Conservation (phyloP, 2,113 vertebrate genomes). For the Shinisaurus crocodilurus region DNA sequence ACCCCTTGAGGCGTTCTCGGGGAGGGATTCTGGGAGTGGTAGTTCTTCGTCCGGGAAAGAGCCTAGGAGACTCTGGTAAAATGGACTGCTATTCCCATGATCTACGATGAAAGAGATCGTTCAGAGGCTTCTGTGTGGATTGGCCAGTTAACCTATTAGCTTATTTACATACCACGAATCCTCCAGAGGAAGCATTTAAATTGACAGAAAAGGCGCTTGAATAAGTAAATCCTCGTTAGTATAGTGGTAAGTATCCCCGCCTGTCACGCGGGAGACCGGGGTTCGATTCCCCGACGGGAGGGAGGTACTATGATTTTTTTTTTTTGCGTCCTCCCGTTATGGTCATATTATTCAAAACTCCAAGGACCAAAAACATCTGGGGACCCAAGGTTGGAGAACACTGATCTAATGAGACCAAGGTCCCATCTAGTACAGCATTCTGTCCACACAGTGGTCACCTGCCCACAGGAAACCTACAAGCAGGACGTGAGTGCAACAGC, state of each 20-base stretch:
- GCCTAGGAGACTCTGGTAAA: accelerated
- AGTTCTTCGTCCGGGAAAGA: neutral
- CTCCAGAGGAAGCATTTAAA: neutral
- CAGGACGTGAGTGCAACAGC: too few species aligned
- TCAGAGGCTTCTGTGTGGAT: neutral
- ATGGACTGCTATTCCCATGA: neutral
- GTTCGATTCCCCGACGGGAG: conserved; percentile 33
- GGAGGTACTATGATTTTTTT: accelerated
- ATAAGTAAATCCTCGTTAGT: neutral
- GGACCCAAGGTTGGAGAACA: too few species aligned
- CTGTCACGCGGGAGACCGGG: conserved; percentile 67
- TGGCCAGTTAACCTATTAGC: too few species aligned
- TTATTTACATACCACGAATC: neutral
- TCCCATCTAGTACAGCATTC: too few species aligned
- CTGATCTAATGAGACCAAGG: neutral
- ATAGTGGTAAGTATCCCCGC: conserved; percentile 70
- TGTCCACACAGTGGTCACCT: too few species aligned
- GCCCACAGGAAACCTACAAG: too few species aligned
- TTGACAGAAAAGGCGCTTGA: accelerated
- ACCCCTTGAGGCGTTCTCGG: neutral
- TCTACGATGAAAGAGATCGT: neutral
- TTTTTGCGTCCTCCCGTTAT: accelerated
- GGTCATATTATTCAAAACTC: neutral
- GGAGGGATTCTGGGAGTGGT: conserved; percentile 54
- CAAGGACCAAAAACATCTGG: too few species aligned